A percentile compares a stretch with the other conserved stretches of the same genome.
Evolutionary conservation across 2,888 invertebrate genomes (phyloP).

Genomic region (Machimus atricapillus): DNA sequence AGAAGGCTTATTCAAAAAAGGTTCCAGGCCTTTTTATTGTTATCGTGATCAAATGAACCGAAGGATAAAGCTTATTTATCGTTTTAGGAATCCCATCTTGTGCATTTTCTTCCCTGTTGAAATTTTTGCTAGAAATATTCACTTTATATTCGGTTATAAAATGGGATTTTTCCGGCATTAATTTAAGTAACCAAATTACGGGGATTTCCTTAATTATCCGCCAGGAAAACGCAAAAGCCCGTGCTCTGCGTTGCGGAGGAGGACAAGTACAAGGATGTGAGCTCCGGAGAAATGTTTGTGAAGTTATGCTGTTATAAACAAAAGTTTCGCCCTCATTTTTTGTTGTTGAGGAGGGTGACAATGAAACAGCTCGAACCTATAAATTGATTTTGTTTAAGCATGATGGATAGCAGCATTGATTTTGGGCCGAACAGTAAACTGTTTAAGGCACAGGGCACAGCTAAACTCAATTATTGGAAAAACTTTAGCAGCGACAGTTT

Average conservation of each 20-base stretch:
- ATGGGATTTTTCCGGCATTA: neutral
- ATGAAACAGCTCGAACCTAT: neutral
- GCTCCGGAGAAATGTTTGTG: neutral
- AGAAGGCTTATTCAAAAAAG: constrained; percentile 1
- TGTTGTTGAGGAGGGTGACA: neutral
- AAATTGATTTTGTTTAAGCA: neutral
- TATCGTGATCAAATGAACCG: constrained; percentile 39
- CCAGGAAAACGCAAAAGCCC: neutral
- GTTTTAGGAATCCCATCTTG: constrained; percentile 23
- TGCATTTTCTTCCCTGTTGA: neutral
- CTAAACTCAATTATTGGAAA: neutral
- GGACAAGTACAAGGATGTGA: neutral
- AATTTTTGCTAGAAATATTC: neutral
- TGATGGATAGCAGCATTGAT: neutral
- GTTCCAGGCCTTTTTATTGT: constrained; percentile 32
- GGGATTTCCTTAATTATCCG: neutral
- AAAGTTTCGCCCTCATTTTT: neutral
- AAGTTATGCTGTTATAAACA: neutral
- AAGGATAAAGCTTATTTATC: constrained; percentile 41
- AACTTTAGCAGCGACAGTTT: neutral
- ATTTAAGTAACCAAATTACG: neutral
- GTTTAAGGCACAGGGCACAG: neutral
- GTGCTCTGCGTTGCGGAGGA: neutral
- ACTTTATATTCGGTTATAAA: constrained; percentile 17
- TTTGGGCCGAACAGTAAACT: neutral